A percentile compares a stretch with the other conserved stretches of the same genome.
Evolutionary conservation across 2,797 vertebrate species (phyloP).

Genomic region (Furcifer pardalis): DNA sequence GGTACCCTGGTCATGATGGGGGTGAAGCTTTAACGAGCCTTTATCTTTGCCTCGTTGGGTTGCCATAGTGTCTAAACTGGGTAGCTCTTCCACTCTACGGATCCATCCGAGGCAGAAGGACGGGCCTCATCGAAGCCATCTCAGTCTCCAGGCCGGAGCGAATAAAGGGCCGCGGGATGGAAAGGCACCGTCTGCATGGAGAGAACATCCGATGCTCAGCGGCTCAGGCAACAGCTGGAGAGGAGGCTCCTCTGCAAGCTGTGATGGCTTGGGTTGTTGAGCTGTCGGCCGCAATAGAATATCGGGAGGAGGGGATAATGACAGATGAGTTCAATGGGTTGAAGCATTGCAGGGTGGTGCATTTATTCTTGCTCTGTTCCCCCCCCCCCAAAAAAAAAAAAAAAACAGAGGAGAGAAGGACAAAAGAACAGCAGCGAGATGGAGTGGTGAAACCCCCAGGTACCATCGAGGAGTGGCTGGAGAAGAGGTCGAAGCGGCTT

Average conservation of each 20-base stretch:
- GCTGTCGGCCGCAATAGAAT: background rate
- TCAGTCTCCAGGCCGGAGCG: conserved; percentile 4
- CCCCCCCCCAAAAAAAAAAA: background rate
- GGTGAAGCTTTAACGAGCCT: too few relatives aligned
- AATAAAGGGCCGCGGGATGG: background rate
- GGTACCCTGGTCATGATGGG: too few relatives aligned
- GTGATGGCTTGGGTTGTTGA: background rate
- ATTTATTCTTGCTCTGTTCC: background rate
- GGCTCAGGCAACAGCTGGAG: conserved; percentile 7
- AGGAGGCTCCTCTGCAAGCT: conserved; percentile 14
- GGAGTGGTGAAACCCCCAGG: conserved; percentile 67
- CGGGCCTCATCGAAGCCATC: background rate
- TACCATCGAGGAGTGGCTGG: conserved; percentile 88
- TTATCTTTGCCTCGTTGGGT: too few relatives aligned
- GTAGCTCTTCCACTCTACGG: too few relatives aligned
- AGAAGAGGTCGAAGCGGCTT: conserved; percentile 83
- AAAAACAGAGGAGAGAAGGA: conserved; percentile 81
- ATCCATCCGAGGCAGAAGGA: too few relatives aligned
- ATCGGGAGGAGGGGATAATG: background rate
- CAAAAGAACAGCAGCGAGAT: conserved; percentile 73
- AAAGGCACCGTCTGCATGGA: background rate
- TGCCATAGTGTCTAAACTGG: too few relatives aligned
- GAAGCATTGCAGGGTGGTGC: accelerated
- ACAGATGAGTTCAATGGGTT: conserved; percentile 27
- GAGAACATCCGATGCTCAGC: background rate